Evolutionary conservation across 2,888 invertebrate species (phyloP).

Genomic region (Agelastica alni): DNA sequence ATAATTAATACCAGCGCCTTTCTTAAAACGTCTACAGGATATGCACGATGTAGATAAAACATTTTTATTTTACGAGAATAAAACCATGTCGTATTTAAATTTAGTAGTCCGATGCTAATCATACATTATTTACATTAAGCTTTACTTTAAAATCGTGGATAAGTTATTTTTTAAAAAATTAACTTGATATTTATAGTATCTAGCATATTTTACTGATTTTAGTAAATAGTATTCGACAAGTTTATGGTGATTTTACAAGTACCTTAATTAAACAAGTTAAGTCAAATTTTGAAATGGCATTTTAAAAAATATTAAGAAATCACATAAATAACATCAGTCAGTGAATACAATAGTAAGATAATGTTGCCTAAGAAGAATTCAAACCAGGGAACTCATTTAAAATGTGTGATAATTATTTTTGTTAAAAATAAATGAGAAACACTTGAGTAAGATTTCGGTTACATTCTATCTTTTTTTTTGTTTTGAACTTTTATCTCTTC

Average conservation of each 20-base stretch:
- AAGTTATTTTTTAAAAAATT: no score
- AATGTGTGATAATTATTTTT: slow-evolving; percentile 18
- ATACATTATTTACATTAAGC: background rate
- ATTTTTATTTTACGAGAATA: background rate
- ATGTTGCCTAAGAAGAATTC: background rate
- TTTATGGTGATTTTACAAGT: no score
- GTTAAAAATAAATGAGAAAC: slow-evolving; percentile 8
- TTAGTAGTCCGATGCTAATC: slow-evolving; percentile 1
- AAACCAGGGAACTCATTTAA: background rate
- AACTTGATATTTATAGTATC: no score
- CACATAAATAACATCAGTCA: no score
- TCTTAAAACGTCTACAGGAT: slow-evolving; percentile 1
- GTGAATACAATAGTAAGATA: no score
- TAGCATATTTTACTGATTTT: no score
- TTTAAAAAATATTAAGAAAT: no score
- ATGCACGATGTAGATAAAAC: background rate
- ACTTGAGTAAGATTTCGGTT: slow-evolving; percentile 10
- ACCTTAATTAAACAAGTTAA: no score
- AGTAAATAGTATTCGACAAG: no score
- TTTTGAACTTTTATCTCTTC: background rate
- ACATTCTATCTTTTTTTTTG: slow-evolving; percentile 15
- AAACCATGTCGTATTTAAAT: background rate
- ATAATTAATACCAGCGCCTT: background rate
- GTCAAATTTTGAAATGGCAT: no score
- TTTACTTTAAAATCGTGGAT: slow-evolving; percentile 5